Base-by-base conservation (phyloP, 2,888 invertebrate genomes). In the Heteromurus nitidus region DNA sequence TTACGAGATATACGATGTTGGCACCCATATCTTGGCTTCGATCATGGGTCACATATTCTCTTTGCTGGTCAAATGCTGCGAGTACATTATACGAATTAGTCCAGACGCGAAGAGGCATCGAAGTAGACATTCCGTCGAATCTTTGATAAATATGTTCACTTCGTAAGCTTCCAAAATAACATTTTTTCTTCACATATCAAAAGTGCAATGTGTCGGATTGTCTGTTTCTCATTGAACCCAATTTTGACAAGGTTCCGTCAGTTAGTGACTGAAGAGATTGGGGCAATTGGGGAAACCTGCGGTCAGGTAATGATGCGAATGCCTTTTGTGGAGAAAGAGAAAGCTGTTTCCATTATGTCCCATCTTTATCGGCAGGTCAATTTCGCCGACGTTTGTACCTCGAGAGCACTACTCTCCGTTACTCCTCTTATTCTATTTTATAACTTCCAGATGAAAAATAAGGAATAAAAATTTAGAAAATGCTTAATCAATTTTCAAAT, bases 351-450 rank as follows among this genome's bases (percentile, higher is more conserved):
- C 2, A 42, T 80, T 1, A 80, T 80, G 79, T 80, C 77, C 2
- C 58, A 82, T 18, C 22, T 85, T 1, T 85, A 82, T 74, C 65
- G 36, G 11, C 85, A 85, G 73, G 65, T 85, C 16, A 82, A 82
- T 50, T 85, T 82, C 44, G 82, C 80, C 1, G 74, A 83, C 26
- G 74, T 79, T 44, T 76, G 82, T n/a, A 30, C 80, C 0, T 58
- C 69, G 28, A 67, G 82, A 60, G 81, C 77, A 2, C 31, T 81
- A 22, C 67, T 77, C 26, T 44, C 84, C 0, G 50, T 81, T 2
- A 44, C 65, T 3, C 83, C 79, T 5, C 44, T 72, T 1, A 65
- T 72, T n/a, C n/a, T 72, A n/a, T 36, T 55, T 18, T 77, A 42
- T 26, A 70, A 69, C 20, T 62, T 58, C 16, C 11, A 18, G 24